Evolutionary conservation across 2,113 vertebrate genomes (phyloP).

Genomic region (Tragulus kanchil): DNA sequence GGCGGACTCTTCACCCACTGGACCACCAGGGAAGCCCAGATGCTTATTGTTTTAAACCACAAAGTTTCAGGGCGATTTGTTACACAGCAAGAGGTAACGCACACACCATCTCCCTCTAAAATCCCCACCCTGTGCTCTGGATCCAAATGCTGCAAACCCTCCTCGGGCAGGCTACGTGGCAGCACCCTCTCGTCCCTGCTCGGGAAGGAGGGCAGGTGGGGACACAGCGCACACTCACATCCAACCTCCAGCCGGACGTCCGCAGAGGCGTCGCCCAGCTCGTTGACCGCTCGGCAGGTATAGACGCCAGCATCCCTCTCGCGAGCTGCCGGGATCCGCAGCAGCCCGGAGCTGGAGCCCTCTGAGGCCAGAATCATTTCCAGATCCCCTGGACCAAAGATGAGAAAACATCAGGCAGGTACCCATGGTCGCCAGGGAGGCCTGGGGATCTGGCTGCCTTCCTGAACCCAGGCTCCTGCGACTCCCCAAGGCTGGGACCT

Average conservation of each 20-base stretch:
- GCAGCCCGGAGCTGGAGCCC: slow-evolving; percentile 81
- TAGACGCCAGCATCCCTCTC: slow-evolving; percentile 91
- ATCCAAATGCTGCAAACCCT: rapidly evolving
- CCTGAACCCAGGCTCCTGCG: background rate
- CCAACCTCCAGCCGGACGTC: slow-evolving; percentile 91
- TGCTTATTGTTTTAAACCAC: background rate
- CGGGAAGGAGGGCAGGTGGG: background rate
- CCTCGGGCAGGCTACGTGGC: rapidly evolving
- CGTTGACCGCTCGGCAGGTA: slow-evolving; percentile 90
- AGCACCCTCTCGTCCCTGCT: background rate
- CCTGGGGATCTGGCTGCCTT: background rate
- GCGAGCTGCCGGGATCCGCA: slow-evolving; percentile 89
- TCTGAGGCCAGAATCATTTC: slow-evolving; percentile 86
- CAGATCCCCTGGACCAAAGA: slow-evolving; percentile 87
- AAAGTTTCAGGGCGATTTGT: background rate
- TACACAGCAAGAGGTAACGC: background rate
- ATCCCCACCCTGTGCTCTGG: rapidly evolving
- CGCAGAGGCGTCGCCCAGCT: slow-evolving; percentile 86
- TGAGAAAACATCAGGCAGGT: background rate
- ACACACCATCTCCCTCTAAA: background rate
- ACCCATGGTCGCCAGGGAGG: rapidly evolving
- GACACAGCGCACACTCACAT: slow-evolving; percentile 86
- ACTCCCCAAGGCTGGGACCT: background rate
- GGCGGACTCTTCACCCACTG: too few relatives aligned
- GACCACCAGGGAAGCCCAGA: too few relatives aligned